Conservation (phyloP, 2,888 invertebrate genomes). For the Parnassius glacialis region DNA sequence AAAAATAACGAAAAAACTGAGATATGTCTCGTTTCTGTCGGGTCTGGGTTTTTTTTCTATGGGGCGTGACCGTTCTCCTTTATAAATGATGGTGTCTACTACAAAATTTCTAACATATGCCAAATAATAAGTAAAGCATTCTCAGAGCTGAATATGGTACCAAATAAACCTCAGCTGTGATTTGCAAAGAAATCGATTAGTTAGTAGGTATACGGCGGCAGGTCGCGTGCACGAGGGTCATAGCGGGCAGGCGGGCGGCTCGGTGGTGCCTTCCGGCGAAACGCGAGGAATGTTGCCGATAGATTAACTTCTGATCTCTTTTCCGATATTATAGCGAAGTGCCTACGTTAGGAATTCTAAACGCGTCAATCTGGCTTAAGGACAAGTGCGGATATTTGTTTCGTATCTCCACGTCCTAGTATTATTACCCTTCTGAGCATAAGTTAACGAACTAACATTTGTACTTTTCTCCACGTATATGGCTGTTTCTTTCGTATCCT, state of each 20-base stretch:
- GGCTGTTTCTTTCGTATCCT: no score
- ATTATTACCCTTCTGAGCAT: neutral
- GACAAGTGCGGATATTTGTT: constrained; percentile 26
- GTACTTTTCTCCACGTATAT: no score
- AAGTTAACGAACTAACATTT: neutral
- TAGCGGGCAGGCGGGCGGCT: constrained; percentile 40
- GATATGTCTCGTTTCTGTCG: no score
- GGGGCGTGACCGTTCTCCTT: no score
- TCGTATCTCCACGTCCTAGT: constrained; percentile 5
- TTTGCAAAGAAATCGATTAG: constrained; percentile 70
- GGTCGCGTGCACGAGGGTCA: constrained; percentile 65
- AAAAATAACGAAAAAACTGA: no score
- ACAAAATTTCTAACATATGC: no score
- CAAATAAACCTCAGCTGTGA: constrained; percentile 30
- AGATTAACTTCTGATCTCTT: constrained; percentile 81
- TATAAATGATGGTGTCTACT: no score
- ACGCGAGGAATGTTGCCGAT: constrained; percentile 79
- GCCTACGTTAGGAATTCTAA: constrained; percentile 78
- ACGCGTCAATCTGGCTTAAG: constrained; percentile 74
- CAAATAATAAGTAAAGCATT: no score
- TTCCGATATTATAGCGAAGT: constrained; percentile 77
- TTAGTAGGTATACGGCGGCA: constrained; percentile 43
- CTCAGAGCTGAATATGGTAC: constrained; percentile 21
- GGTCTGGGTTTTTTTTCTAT: no score
- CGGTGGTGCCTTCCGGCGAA: constrained; percentile 76